Conservation (phyloP, 1,140 invertebrate species). For the Globodera rostochiensis region DNA sequence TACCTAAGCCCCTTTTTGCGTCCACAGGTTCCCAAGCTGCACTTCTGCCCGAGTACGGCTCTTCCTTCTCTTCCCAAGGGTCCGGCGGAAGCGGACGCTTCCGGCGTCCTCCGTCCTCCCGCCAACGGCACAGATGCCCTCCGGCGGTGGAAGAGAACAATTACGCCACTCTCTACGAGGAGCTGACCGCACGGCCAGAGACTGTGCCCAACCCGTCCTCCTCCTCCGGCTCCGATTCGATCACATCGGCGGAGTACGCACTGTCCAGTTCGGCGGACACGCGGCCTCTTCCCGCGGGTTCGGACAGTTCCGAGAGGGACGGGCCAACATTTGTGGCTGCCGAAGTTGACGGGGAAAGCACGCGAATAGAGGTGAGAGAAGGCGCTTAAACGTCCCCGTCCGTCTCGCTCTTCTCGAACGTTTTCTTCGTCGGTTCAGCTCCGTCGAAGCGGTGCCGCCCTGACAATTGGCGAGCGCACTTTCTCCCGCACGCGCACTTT, state of each 20-base stretch:
- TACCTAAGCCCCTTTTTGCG: background rate
- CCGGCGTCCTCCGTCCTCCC: slow-evolving; percentile 15
- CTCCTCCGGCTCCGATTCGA: background rate
- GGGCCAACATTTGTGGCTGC: slow-evolving; percentile 55
- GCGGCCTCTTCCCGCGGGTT: background rate
- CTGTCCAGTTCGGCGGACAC: slow-evolving; percentile 1
- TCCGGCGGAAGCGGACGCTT: slow-evolving; percentile 41
- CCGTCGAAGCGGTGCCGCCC: slow-evolving; percentile 47
- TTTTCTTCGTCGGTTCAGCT: slow-evolving; percentile 35
- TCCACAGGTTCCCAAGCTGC: slow-evolving; percentile 58
- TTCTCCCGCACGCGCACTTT: slow-evolving; percentile 50
- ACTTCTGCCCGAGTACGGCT: slow-evolving; percentile 51
- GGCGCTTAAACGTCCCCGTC: no score
- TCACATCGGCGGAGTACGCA: slow-evolving; percentile 5
- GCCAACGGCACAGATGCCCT: slow-evolving; percentile 4
- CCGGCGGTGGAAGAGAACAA: slow-evolving; percentile 47
- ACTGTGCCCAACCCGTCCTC: background rate
- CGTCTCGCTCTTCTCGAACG: background rate
- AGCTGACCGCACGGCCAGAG: background rate
- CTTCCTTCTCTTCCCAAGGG: slow-evolving; percentile 57
- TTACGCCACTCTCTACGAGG: slow-evolving; percentile 63
- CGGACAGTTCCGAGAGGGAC: background rate
- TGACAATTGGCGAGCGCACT: slow-evolving; percentile 49
- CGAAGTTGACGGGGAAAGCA: slow-evolving; percentile 51
- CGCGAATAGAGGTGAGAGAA: slow-evolving; percentile 46